Base-by-base conservation (phyloP, 2,888 invertebrate genomes). In the Argyra leucocephala region DNA sequence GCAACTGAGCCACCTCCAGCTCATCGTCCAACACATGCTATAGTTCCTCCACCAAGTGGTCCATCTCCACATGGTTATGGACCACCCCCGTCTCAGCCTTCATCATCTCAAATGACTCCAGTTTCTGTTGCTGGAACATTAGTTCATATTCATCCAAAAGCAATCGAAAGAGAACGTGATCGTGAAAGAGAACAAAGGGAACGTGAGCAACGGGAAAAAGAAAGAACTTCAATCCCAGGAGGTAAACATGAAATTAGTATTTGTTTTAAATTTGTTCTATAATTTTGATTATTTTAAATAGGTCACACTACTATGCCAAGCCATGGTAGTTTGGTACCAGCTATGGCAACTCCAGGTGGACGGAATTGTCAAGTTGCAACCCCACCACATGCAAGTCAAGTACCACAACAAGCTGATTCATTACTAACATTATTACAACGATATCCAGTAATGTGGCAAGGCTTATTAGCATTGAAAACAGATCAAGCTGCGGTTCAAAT, bases 391-490 rank as follows among this genome's bases (percentile, higher is more conserved):
- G 88, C 88, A 67, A 85, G 86, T 73, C 91, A 89, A 80, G 89
- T 89, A 72, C 89, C 91, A 71, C 87, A 89, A 65, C 91, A 91
- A 76, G 90, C 89, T 7, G 92, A 93, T 80, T 89, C 90, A 65
- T 81, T 93, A 70, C 84, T 91, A 70, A 90, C 89, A 83, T 79
- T 93, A 64, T 82, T 93, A 9, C 86, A 95, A 87, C 88, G 93
- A 66, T 96, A 96, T 80, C 96, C 96, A 12, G 90, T 96, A 61
- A 93, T 96, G 90, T 98, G 98, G 98, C 96, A 96, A 81, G 96
- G 98, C 1, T 81, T 93, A 67, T 81, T 98, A 70, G 96, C 94
- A 0, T 83, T 98, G 71, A 98, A 98, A 83, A 97, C 95, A 78
- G 97, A 97, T 82, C 91, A 92, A 73, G 96, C 96, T 7, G 93